Conservation (phyloP, 2,113 vertebrate species). For the Hydropotes inermis region DNA sequence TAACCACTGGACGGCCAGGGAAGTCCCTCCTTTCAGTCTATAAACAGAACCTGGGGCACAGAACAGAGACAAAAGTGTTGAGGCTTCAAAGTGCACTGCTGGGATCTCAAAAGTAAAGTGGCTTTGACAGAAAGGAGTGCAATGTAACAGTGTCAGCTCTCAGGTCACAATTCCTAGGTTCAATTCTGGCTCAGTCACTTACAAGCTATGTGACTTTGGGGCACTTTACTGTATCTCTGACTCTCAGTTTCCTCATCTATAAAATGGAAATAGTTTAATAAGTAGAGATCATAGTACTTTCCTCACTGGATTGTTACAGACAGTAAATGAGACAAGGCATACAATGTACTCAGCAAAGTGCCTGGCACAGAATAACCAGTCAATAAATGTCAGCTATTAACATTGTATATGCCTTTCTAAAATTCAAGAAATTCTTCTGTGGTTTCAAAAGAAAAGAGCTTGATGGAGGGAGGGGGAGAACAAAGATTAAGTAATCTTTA, state of each 20-base stretch:
- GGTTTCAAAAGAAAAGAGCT: constrained; percentile 41
- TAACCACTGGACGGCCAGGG: no score
- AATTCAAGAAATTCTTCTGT: constrained; percentile 18
- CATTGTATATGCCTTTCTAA: constrained; percentile 32
- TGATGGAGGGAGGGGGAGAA: neutral
- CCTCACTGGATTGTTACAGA: neutral
- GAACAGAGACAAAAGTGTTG: neutral
- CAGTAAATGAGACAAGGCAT: constrained; percentile 2
- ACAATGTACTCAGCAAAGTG: constrained; percentile 31
- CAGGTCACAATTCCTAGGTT: neutral
- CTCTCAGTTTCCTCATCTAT: constrained; percentile 3
- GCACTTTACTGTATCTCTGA: constrained; percentile 3
- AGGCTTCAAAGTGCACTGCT: neutral
- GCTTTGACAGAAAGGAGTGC: neutral
- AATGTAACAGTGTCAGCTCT: neutral
- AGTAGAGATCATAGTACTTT: neutral
- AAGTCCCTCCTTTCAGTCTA: neutral
- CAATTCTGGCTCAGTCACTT: neutral
- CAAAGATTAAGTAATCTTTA: constrained; percentile 32
- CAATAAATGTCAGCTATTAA: constrained; percentile 52
- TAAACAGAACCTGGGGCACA: neutral
- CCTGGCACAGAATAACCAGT: constrained; percentile 8
- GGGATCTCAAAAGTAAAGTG: neutral
- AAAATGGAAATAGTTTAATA: constrained; percentile 40
- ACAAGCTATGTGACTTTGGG: neutral